Evolutionary conservation across 2,797 vertebrate species (phyloP).

Genomic region (Antrozous pallidus): DNA sequence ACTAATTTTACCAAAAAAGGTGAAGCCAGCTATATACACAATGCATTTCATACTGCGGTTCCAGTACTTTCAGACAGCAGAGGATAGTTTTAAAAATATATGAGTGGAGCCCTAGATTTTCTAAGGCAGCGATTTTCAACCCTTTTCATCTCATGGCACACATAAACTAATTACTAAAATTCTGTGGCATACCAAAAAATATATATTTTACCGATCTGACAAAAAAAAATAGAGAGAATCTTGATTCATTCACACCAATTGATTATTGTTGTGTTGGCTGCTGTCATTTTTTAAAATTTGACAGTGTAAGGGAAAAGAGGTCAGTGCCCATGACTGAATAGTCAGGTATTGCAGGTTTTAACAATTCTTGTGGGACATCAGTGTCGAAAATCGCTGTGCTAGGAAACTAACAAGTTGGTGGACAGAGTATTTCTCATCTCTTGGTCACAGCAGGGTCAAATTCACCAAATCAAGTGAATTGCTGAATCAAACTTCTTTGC

Average conservation of each 20-base stretch:
- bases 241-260: background rate
- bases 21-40: background rate
- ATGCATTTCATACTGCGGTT: background rate
- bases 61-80: conserved; percentile 2
- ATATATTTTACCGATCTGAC: background rate
- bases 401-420: conserved; percentile 3
- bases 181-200: background rate
- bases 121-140: background rate
- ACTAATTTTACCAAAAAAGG: conserved; percentile 43
- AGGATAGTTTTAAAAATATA: conserved; percentile 36
- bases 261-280: background rate
- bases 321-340: background rate
- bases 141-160: background rate
- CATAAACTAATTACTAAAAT: background rate
- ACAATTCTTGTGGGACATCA: background rate
- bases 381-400: background rate
- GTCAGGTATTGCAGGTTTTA: background rate
- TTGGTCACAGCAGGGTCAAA: background rate
- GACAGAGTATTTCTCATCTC: background rate
- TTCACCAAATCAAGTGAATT: background rate
- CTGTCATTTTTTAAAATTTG: background rate
- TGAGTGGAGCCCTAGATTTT: background rate
- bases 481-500: background rate
- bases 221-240: background rate
- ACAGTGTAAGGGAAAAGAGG: background rate